Base-by-base conservation (phyloP, 2,113 vertebrate species). In the Percopsis transmontana region DNA sequence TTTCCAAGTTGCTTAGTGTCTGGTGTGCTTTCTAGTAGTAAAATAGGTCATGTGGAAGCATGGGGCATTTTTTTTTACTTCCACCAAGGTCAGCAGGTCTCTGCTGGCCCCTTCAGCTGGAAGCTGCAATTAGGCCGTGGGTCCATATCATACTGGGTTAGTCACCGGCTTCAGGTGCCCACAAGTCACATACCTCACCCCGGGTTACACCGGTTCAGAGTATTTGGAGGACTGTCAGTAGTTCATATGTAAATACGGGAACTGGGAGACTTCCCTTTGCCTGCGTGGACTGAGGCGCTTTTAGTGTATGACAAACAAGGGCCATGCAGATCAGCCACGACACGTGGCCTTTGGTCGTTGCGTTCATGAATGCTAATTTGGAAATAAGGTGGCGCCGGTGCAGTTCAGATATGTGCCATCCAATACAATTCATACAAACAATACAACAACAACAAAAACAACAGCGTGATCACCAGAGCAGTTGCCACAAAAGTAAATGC, bases 171-270 rank as follows among this genome's bases (percentile, higher is more conserved):
- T 62, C 57, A 70, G 59, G 82, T 71, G 77, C 81, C 76, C 66
- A 76, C 77, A 66, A 72, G 72, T 78, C 68, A 70, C 41, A 68
- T 77, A 53, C 79, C 74, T 86, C 79, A 83, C 68, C 77, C 60
- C 67, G 20, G n/a, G 62, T 71, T 67, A 56, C 58, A 67, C 77
- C 76, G 62, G 2, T 33, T 48, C 20, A 53, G 77, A 81, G 81
- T 73, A 68, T 62, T 62, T 85, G 84, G 84, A 80, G 70, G 78
- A 79, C 84, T 72, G 77, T 82, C 27, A 33, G 27, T 82, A 79
- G 83, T 78, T 87, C 74, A 66, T 74, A 85, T 88, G 83, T 83
- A 89, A 91, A 89, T 88, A 81, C 71, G 80, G 87, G 72, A 42
- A 82, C 77, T 69, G 66, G 74, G 74, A 75, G 84, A 66, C 76